Evolutionary conservation across 1,140 invertebrate genomes (phyloP).

Genomic region (Drosophila paulistorum): DNA sequence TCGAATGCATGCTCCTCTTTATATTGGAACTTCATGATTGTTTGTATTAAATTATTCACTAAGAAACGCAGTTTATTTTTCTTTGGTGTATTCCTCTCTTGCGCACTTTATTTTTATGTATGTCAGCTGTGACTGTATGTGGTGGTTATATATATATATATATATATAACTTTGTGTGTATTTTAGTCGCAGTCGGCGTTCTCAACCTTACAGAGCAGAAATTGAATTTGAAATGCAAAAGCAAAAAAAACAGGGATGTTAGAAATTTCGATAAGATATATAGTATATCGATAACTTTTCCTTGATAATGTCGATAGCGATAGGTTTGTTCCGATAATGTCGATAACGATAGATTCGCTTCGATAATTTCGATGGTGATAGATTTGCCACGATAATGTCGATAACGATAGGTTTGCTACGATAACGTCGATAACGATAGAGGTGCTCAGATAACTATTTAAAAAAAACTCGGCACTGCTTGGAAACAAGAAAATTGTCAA

Average conservation of each 20-base stretch:
- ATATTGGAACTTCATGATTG: conserved; percentile 98
- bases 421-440: too few relatives aligned
- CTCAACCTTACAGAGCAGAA: conserved; percentile 12
- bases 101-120: conserved; percentile 43
- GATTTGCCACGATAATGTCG: too few relatives aligned
- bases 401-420: too few relatives aligned
- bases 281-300: too few relatives aligned
- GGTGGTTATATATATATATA: background rate
- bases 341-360: too few relatives aligned
- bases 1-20: conserved; percentile 96
- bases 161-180: conserved; percentile 16
- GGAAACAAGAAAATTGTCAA: too few relatives aligned
- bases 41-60: conserved; percentile 64
- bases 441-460: too few relatives aligned
- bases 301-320: too few relatives aligned
- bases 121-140: conserved; percentile 17
- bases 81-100: conserved; percentile 31
- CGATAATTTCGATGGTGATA: too few relatives aligned
- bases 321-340: too few relatives aligned
- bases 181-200: conserved; percentile 20
- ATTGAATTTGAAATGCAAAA: conserved; percentile 5
- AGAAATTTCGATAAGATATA: too few relatives aligned
- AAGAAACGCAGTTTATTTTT: conserved; percentile 81
- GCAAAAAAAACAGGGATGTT: background rate
- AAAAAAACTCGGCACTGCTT: too few relatives aligned